phyloP scores from a whole-genome alignment of 2,888 invertebrate genomes.

The Agrochola lota region DNA sequence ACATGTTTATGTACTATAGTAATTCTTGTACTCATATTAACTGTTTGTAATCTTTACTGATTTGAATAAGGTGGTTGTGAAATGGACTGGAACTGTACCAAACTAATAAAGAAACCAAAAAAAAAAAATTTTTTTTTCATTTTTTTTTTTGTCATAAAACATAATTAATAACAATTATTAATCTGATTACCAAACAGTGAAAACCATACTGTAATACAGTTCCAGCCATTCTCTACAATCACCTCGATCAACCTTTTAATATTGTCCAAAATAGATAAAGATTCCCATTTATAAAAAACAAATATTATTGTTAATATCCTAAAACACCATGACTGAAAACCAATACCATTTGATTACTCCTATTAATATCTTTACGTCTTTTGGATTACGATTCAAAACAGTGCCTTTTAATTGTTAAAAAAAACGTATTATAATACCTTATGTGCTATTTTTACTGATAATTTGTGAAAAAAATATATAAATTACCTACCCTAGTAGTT shows the following conservation, averaged over 20 bases:
- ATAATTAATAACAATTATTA: neutral
- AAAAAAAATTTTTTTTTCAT: too few species aligned
- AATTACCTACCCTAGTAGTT: slow-evolving; percentile 45
- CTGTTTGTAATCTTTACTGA: slow-evolving; percentile 39
- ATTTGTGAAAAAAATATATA: slow-evolving; percentile 57
- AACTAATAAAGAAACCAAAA: neutral
- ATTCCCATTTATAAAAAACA: slow-evolving; percentile 21
- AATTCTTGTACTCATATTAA: slow-evolving; percentile 47
- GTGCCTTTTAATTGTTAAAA: slow-evolving; percentile 84
- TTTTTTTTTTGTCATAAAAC: neutral
- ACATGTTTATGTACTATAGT: slow-evolving; percentile 56
- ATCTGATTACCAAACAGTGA: too few species aligned
- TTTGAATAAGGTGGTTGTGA: slow-evolving; percentile 38
- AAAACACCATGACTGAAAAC: slow-evolving; percentile 61
- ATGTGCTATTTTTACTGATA: slow-evolving; percentile 65
- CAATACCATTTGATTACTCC: slow-evolving; percentile 63
- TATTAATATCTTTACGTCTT: slow-evolving; percentile 66
- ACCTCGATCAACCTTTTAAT: slow-evolving; percentile 31
- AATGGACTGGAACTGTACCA: neutral
- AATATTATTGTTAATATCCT: slow-evolving; percentile 19
- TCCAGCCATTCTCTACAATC: slow-evolving; percentile 36
- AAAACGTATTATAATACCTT: slow-evolving; percentile 69
- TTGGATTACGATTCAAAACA: slow-evolving; percentile 80
- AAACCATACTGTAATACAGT: neutral
- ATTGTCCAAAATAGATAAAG: slow-evolving; percentile 34